phyloP scores from a whole-genome alignment of 2,888 invertebrate genomes.

The Oscheius sp. region DNA sequence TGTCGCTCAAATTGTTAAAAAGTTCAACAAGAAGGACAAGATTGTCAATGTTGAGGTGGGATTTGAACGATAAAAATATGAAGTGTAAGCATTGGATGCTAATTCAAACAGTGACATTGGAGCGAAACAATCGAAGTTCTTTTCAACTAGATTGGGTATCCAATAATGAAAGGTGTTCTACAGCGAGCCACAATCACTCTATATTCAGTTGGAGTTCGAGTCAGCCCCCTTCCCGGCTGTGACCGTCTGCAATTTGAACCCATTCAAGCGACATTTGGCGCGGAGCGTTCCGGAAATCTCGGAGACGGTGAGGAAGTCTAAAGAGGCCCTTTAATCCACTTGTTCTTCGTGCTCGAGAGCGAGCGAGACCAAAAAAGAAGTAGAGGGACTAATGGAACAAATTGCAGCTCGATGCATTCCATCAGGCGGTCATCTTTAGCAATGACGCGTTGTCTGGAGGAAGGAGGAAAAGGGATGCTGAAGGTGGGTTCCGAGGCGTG shows the following conservation, averaged over 20 bases:
- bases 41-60: slow-evolving; percentile 70
- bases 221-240: slow-evolving; percentile 69
- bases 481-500: not conserved
- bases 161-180: not conserved
- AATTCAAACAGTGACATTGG: too few relatives aligned
- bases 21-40: slow-evolving; percentile 66
- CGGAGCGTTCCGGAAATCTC: slow-evolving; percentile 68
- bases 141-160: too few relatives aligned
- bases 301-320: slow-evolving; percentile 61
- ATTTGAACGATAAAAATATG: too few relatives aligned
- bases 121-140: too few relatives aligned
- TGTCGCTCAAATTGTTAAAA: slow-evolving; percentile 57
- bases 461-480: slow-evolving; percentile 19
- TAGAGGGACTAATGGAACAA: not conserved
- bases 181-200: too few relatives aligned
- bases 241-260: slow-evolving; percentile 71
- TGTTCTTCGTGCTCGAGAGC: not conserved
- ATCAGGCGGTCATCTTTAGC: slow-evolving; percentile 70
- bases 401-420: slow-evolving; percentile 69
- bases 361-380: not conserved
- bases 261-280: slow-evolving; percentile 70
- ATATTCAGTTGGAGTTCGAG: slow-evolving; percentile 69
- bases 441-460: slow-evolving; percentile 63
- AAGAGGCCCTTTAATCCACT: not conserved
- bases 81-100: too few relatives aligned